Conservation (phyloP, 2,113 vertebrate genomes). For the Apodemus speciosus region DNA sequence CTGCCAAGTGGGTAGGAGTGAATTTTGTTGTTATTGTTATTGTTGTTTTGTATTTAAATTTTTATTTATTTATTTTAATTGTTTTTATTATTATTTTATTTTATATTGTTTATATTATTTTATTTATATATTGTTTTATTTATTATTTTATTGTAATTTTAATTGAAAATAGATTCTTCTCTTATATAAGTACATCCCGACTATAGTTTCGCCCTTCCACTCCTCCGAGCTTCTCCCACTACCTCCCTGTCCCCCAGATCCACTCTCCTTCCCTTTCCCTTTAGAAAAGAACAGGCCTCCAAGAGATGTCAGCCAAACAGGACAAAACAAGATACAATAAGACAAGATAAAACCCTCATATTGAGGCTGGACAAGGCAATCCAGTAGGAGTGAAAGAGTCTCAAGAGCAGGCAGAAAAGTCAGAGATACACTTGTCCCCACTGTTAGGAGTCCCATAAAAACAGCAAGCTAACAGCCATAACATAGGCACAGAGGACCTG, state of each 20-base stretch:
- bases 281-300: background rate
- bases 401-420: background rate
- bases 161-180: background rate
- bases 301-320: background rate
- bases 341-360: background rate
- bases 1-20: background rate
- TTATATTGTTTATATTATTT: too few relatives aligned
- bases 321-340: background rate
- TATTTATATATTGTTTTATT: too few relatives aligned
- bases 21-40: background rate
- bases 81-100: too few relatives aligned
- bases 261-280: background rate
- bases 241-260: background rate
- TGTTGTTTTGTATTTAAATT: background rate
- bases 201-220: background rate
- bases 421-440: background rate
- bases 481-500: background rate
- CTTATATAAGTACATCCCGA: background rate
- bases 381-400: background rate
- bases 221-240: background rate
- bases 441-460: background rate
- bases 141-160: background rate
- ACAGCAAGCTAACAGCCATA: background rate
- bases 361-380: background rate
- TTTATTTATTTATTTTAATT: background rate